Percentiles rank a stretch among this genome's conserved stretches.
These are phyloP conservation scores for Ammodytes marinus DNA, from an alignment of 2,113 vertebrate species.

Conservation along the genomic window DNA sequence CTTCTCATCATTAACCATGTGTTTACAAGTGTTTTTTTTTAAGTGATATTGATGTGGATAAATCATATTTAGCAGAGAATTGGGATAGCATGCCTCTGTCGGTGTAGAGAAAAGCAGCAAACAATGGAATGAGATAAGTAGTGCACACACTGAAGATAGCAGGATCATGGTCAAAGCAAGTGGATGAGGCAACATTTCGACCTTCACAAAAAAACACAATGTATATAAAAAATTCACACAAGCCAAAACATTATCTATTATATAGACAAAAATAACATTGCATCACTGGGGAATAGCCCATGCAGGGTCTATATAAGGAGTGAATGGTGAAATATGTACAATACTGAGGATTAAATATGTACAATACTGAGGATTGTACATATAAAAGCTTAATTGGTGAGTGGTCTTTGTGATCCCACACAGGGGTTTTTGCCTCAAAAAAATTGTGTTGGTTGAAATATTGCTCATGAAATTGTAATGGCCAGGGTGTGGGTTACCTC, in stretches of 20 bases:
- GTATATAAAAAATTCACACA: neutral
- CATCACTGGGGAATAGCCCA: neutral
- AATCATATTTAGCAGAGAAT: neutral
- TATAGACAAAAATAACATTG: neutral
- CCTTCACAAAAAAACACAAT: neutral
- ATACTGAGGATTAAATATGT: neutral
- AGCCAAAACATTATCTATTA: neutral
- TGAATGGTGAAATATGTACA: slow-evolving; percentile 8
- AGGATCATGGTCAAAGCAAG: neutral
- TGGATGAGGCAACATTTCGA: slow-evolving; percentile 25
- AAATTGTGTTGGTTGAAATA: neutral
- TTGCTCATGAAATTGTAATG: slow-evolving; percentile 34
- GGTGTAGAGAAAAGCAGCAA: neutral
- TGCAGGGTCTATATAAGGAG: neutral
- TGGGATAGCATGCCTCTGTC: neutral
- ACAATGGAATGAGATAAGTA: neutral
- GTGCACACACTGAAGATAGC: slow-evolving; percentile 3
- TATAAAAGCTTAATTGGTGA: neutral
- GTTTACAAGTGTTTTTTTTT: slow-evolving; percentile 11
- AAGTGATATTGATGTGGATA: slow-evolving; percentile 7
- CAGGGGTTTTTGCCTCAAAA: neutral
- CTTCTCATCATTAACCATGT: slow-evolving; percentile 7
- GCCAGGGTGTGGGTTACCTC: slow-evolving; percentile 7
- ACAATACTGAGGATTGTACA: neutral
- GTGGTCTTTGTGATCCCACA: slow-evolving; percentile 5